A percentile compares a stretch with the other conserved stretches of the same genome.
phyloP scores from a whole-genome alignment of 2,113 vertebrate genomes.

The Madoqua kirkii region DNA sequence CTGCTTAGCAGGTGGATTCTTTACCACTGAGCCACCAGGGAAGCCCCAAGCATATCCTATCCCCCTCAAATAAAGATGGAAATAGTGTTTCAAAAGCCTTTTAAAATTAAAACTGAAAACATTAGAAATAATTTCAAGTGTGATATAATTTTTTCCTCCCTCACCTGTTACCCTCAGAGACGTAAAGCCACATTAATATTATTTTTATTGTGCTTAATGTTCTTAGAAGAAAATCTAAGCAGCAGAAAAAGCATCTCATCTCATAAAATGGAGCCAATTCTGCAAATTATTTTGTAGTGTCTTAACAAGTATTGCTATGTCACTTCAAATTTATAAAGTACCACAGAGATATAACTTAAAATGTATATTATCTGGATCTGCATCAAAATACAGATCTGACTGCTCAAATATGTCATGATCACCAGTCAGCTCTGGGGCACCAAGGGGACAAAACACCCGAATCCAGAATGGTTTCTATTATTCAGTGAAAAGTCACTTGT shows the following conservation, averaged over 20 bases:
- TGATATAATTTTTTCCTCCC: not conserved
- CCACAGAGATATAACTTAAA: not conserved
- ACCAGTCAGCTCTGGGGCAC: not conserved
- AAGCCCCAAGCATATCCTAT: not conserved
- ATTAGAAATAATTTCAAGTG: not conserved
- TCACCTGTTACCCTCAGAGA: conserved; percentile 18
- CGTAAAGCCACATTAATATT: not conserved
- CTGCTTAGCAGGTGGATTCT: not conserved
- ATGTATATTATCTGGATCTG: not conserved
- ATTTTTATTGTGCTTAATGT: not conserved
- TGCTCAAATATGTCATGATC: not conserved
- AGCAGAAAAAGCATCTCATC: conserved; percentile 1
- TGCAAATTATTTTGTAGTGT: not conserved
- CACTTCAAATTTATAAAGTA: conserved; percentile 34
- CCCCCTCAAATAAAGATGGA: not conserved
- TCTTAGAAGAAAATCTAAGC: conserved; percentile 11
- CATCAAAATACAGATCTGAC: not conserved
- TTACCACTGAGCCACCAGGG: not conserved
- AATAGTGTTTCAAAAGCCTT: not conserved
- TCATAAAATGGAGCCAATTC: conserved; percentile 1
- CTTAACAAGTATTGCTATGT: not conserved
- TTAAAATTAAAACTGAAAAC: conserved; percentile 13
- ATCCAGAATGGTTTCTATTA: not conserved
- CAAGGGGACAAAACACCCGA: not conserved
- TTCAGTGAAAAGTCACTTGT: not conserved